Percentiles rank a stretch among this genome's conserved stretches.
These are phyloP conservation scores for Pammene fasciana DNA, from an alignment of 2,888 invertebrate genomes.

Conservation along the genomic window DNA sequence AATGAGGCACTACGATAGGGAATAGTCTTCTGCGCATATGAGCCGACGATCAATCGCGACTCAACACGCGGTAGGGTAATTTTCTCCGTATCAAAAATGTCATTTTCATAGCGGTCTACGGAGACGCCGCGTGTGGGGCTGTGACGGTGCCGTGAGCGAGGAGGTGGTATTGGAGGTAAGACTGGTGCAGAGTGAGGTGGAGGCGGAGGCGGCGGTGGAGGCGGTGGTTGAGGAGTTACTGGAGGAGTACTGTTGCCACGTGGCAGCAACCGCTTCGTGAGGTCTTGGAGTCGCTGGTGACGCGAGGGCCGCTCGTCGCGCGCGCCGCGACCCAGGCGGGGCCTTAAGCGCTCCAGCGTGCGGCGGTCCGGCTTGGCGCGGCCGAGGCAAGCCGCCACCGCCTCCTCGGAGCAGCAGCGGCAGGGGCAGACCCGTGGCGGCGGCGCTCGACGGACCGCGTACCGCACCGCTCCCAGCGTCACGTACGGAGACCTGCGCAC, in stretches of 20 bases:
- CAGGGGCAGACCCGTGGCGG: constrained; percentile 83
- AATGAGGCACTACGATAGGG: constrained; percentile 94
- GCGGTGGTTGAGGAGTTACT: constrained; percentile 55
- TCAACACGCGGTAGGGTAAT: constrained; percentile 83
- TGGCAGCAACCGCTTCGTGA: constrained; percentile 90
- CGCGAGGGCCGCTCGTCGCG: constrained; percentile 80
- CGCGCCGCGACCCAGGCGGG: constrained; percentile 86
- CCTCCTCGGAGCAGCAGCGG: constrained; percentile 83
- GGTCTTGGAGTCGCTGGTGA: constrained; percentile 89
- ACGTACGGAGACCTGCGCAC: constrained; percentile 83
- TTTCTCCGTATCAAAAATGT: constrained; percentile 71
- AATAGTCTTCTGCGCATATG: constrained; percentile 86
- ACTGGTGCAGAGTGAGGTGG: constrained; percentile 81
- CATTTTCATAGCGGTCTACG: constrained; percentile 73
- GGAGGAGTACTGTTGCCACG: constrained; percentile 63
- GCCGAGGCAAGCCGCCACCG: constrained; percentile 80
- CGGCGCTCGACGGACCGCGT: constrained; percentile 87
- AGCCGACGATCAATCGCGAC: constrained; percentile 84
- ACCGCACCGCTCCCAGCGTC: constrained; percentile 88
- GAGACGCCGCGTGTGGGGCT: constrained; percentile 78
- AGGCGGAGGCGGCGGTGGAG: constrained; percentile 71
- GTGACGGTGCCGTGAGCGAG: constrained; percentile 78
- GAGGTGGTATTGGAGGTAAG: constrained; percentile 82
- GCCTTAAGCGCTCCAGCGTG: constrained; percentile 92
- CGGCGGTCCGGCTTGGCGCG: constrained; percentile 82